A percentile compares a stretch with the other conserved stretches of the same genome.
Evolutionary conservation across 2,888 invertebrate genomes (phyloP).

Genomic region (Lycia hirtaria): DNA sequence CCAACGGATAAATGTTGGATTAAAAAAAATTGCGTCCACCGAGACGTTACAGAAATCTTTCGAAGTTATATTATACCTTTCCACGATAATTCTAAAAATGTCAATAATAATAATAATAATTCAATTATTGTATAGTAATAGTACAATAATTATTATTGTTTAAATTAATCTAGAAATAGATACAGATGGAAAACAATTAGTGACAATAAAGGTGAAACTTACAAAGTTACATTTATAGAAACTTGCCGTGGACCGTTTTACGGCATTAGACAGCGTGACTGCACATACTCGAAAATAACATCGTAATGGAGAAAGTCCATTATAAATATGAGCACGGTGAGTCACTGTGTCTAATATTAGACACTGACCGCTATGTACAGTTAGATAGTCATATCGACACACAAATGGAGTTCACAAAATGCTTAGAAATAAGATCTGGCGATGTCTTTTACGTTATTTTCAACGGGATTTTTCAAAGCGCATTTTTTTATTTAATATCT

Average conservation of each 20-base stretch:
- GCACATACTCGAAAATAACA: constrained; percentile 38
- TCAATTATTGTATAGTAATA: constrained; percentile 77
- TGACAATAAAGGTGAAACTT: constrained; percentile 78
- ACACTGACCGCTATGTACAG: constrained; percentile 29
- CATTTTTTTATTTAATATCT: constrained; percentile 42
- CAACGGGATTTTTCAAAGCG: constrained; percentile 24
- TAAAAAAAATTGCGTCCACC: constrained; percentile 46
- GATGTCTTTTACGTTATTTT: constrained; percentile 69
- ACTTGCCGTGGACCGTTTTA: constrained; percentile 43
- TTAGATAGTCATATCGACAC: constrained; percentile 67
- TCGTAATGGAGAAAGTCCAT: constrained; percentile 38
- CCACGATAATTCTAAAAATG: constrained; percentile 74
- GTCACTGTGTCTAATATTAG: constrained; percentile 31
- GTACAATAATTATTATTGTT: constrained; percentile 77
- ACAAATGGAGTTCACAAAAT: constrained; percentile 69
- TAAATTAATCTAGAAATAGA: constrained; percentile 77
- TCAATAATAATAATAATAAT: constrained; percentile 76
- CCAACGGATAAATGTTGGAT: constrained; percentile 46
- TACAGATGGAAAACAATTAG: constrained; percentile 76
- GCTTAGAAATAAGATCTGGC: constrained; percentile 71
- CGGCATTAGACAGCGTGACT: constrained; percentile 47
- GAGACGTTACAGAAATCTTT: constrained; percentile 60
- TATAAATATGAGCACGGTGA: constrained; percentile 24
- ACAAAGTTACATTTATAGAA: constrained; percentile 74
- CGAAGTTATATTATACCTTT: constrained; percentile 67